Evolutionary conservation across 2,113 vertebrate species (phyloP).

Genomic region (Tragelaphus scriptus): DNA sequence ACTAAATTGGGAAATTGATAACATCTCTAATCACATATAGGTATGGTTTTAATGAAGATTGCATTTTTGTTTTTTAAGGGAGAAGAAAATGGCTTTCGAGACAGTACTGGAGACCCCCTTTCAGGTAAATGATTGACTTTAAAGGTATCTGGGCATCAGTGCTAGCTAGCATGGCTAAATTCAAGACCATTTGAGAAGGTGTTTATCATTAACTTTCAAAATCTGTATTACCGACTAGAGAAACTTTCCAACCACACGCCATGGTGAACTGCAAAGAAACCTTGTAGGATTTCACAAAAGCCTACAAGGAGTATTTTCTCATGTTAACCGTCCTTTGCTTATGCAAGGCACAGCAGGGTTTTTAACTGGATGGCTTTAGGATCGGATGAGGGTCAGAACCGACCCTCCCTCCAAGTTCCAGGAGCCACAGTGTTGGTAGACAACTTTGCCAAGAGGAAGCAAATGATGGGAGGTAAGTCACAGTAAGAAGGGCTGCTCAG

Average conservation of each 20-base stretch:
- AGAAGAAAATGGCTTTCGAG: slow-evolving; percentile 79
- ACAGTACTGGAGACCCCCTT: slow-evolving; percentile 70
- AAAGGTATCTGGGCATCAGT: neutral
- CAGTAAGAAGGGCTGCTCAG: neutral
- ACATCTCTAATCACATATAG: neutral
- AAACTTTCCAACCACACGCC: neutral
- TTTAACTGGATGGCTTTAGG: neutral
- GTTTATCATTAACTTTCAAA: neutral
- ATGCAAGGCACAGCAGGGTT: neutral
- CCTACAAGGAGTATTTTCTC: neutral
- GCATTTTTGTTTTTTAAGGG: slow-evolving; percentile 76
- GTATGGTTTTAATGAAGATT: slow-evolving; percentile 46
- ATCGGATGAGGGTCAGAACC: neutral
- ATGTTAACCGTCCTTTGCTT: neutral
- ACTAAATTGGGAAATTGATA: neutral
- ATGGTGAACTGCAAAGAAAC: neutral
- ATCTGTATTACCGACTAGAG: neutral
- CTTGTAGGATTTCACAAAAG: neutral
- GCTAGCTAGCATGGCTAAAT: neutral
- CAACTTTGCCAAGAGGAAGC: neutral
- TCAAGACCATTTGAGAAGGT: neutral
- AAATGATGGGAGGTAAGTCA: rapidly evolving
- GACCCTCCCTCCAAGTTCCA: neutral
- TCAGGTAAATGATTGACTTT: slow-evolving; percentile 72
- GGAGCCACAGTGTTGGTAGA: neutral